These are phyloP conservation scores for Cinclus mexicanus DNA, from an alignment of 2,113 vertebrate species.

Conservation along the genomic window DNA sequence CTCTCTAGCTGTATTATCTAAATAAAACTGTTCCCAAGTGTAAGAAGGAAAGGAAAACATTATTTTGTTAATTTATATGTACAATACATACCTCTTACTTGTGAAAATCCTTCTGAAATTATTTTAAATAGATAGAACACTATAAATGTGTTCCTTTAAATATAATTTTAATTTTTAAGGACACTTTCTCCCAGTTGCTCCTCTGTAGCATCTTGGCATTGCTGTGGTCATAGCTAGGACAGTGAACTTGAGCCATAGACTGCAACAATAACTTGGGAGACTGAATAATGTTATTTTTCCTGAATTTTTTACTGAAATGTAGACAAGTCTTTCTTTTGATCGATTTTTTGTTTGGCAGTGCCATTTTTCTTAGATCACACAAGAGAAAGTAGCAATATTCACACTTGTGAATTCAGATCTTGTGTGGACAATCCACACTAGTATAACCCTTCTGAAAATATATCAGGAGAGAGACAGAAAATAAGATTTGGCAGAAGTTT, in stretches of 20 bases:
- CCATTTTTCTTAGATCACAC: not conserved
- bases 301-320: not conserved
- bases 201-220: fast-evolving
- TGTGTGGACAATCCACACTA: not conserved
- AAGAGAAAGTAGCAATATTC: not conserved
- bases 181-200: not conserved
- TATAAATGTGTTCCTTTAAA: not conserved
- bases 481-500: not conserved
- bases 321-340: not conserved
- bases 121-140: not conserved
- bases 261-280: not conserved
- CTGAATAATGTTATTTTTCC: not conserved
- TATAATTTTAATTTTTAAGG: not conserved
- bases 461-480: not conserved
- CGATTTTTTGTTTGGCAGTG: not conserved
- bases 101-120: not conserved
- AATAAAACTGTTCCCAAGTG: not conserved
- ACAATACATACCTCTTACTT: not conserved
- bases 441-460: not conserved
- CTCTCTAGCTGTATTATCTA: not conserved
- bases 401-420: not conserved
- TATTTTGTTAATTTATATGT: not conserved
- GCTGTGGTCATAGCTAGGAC: not conserved
- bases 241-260: not conserved
- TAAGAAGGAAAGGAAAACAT: not conserved